phyloP scores from a whole-genome alignment of 2,113 vertebrate genomes.

The Pungitius pungitius region DNA sequence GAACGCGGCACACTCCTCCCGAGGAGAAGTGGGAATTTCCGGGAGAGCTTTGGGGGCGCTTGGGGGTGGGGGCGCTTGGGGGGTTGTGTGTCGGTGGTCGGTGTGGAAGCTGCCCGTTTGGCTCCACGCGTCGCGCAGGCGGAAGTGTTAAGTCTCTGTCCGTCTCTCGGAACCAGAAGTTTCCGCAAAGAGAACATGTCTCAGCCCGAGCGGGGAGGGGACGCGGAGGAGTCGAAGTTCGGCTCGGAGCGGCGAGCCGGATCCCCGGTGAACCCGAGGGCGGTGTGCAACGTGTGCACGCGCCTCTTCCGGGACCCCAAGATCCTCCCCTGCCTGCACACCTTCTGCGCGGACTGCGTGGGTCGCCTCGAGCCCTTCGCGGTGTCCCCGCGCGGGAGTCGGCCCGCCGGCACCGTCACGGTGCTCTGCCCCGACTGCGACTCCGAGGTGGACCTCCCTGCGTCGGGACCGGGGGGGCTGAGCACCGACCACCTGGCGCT shows the following conservation, averaged over 20 bases:
- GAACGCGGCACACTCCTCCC: slow-evolving; percentile 32
- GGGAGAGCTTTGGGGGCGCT: background rate
- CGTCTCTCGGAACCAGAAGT: background rate
- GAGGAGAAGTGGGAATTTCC: slow-evolving; percentile 13
- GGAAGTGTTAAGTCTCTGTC: background rate
- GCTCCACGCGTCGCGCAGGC: too few species aligned
- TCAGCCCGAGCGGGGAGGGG: slow-evolving; percentile 4
- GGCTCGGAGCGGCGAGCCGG: background rate
- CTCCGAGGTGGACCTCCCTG: slow-evolving; percentile 85
- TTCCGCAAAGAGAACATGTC: slow-evolving; percentile 53
- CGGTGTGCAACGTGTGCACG: slow-evolving; percentile 81
- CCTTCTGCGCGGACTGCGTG: slow-evolving; percentile 87
- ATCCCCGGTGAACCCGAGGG: slow-evolving; percentile 50
- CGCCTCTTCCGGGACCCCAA: slow-evolving; percentile 82
- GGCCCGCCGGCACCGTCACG: slow-evolving; percentile 47
- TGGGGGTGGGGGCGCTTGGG: too few species aligned
- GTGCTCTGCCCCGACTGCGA: slow-evolving; percentile 90
- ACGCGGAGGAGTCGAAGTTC: background rate
- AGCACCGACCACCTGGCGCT: slow-evolving; percentile 86
- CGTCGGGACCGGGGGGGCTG: slow-evolving; percentile 82
- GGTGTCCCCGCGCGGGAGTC: slow-evolving; percentile 22
- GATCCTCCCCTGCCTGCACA: slow-evolving; percentile 89
- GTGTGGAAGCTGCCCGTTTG: background rate
- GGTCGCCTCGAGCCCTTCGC: slow-evolving; percentile 82
- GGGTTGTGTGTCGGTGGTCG: accelerated